phyloP scores from a whole-genome alignment of 1,140 invertebrate genomes.

The Heliconius congener region DNA sequence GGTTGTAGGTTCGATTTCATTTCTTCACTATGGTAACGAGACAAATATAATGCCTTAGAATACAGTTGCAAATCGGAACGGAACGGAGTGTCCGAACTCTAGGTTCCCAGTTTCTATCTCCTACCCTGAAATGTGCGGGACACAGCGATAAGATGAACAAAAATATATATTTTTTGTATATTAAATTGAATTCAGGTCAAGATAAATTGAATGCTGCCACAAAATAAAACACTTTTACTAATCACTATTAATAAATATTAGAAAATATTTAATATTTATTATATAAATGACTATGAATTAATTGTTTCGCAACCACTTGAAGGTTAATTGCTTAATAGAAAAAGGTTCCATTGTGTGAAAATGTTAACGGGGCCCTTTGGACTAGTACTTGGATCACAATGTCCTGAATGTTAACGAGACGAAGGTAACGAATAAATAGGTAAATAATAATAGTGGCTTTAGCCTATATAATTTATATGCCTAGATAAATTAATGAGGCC shows the following conservation, averaged over 20 bases:
- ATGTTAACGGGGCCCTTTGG: neutral
- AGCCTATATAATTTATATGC: neutral
- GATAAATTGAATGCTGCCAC: neutral
- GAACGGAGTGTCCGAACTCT: no score
- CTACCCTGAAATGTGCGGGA: no score
- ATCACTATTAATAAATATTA: no score
- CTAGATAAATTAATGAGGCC: no score
- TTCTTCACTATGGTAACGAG: no score
- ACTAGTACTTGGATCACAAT: slow-evolving; percentile 10
- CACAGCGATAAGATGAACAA: no score
- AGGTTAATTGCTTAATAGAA: slow-evolving; percentile 13
- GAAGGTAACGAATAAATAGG: neutral
- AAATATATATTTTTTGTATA: neutral
- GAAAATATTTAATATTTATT: neutral
- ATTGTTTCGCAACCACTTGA: slow-evolving; percentile 2
- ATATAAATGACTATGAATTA: neutral
- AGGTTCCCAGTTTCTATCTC: no score
- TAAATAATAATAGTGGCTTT: neutral
- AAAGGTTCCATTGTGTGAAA: slow-evolving; percentile 10
- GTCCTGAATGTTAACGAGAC: slow-evolving; percentile 15
- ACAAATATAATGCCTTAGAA: no score
- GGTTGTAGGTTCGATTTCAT: no score
- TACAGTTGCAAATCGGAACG: no score
- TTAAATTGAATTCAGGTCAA: neutral
- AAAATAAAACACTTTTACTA: neutral